Conservation (phyloP, 2,797 vertebrate genomes). For the Chelmon rostratus region DNA sequence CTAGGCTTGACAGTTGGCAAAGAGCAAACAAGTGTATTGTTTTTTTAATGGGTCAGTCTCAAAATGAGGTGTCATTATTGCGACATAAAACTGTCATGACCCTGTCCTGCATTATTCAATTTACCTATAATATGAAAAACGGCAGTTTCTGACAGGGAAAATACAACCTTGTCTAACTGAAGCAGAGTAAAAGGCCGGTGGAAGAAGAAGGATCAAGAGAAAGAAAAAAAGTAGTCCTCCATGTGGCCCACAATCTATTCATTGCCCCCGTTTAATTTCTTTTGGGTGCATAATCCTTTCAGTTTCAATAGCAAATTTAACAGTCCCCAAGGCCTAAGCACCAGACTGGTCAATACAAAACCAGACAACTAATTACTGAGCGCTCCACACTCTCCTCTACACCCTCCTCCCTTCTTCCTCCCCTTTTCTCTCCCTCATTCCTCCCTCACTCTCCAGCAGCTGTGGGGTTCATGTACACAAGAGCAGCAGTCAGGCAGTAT, state of each 20-base stretch:
- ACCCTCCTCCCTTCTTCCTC: slow-evolving; percentile 51
- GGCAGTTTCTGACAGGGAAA: slow-evolving; percentile 50
- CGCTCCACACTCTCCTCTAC: slow-evolving; percentile 71
- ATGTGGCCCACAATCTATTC: slow-evolving; percentile 85
- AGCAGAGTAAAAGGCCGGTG: slow-evolving; percentile 25
- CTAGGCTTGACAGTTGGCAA: slow-evolving; percentile 27
- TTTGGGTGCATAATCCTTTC: slow-evolving; percentile 88
- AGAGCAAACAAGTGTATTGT: slow-evolving; percentile 14
- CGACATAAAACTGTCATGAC: slow-evolving; percentile 53
- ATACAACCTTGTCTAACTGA: slow-evolving; percentile 41
- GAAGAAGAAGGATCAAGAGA: slow-evolving; percentile 20
- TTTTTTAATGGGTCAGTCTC: slow-evolving; percentile 23
- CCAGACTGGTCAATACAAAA: slow-evolving; percentile 91
- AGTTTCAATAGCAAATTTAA: slow-evolving; percentile 89
- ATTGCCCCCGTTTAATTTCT: slow-evolving; percentile 88
- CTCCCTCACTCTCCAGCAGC: slow-evolving; percentile 73
- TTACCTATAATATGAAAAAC: slow-evolving; percentile 48
- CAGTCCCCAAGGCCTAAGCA: slow-evolving; percentile 86
- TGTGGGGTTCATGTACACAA: slow-evolving; percentile 84
- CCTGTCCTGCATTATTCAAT: slow-evolving; percentile 48
- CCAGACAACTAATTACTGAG: slow-evolving; percentile 90
- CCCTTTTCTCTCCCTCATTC: slow-evolving; percentile 38
- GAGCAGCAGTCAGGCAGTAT: slow-evolving; percentile 83
- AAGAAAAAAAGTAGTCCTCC: slow-evolving; percentile 58
- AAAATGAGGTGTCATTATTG: slow-evolving; percentile 57